Conservation (phyloP, 2,797 vertebrate genomes). For the Micrastur ruficollis region DNA sequence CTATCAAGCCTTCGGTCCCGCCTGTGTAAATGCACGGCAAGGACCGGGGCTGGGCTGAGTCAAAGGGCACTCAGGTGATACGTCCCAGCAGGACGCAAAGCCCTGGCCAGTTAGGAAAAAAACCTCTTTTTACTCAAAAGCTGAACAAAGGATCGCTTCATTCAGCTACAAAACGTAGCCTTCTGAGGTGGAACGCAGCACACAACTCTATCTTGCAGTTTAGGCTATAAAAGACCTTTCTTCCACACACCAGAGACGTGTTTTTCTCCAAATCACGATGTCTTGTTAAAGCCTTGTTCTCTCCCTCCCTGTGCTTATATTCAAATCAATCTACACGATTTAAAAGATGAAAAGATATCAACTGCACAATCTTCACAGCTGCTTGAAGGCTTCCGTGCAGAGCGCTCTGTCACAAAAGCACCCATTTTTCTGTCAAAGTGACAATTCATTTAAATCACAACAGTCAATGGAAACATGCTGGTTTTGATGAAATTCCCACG, state of each 20-base stretch:
- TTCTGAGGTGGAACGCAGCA: accelerated
- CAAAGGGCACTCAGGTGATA: background rate
- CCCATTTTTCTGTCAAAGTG: background rate
- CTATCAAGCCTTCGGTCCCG: accelerated
- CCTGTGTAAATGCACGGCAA: accelerated
- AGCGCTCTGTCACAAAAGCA: background rate
- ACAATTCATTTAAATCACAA: background rate
- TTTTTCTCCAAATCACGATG: background rate
- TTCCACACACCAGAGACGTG: too few relatives aligned
- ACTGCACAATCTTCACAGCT: background rate
- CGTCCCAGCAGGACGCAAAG: background rate
- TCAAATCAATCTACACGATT: background rate
- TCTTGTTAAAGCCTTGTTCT: background rate
- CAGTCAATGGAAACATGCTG: background rate
- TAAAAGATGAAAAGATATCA: background rate
- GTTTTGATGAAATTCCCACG: background rate
- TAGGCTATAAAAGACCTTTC: background rate
- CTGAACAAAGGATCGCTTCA: background rate
- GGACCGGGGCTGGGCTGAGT: accelerated
- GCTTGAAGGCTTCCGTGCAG: background rate
- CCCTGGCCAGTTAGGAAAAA: background rate
- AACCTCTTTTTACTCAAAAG: background rate
- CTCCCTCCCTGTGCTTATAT: background rate
- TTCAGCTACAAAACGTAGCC: background rate
- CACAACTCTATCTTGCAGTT: background rate